phyloP scores from a whole-genome alignment of 2,113 vertebrate genomes.

The Galemys pyrenaicus region DNA sequence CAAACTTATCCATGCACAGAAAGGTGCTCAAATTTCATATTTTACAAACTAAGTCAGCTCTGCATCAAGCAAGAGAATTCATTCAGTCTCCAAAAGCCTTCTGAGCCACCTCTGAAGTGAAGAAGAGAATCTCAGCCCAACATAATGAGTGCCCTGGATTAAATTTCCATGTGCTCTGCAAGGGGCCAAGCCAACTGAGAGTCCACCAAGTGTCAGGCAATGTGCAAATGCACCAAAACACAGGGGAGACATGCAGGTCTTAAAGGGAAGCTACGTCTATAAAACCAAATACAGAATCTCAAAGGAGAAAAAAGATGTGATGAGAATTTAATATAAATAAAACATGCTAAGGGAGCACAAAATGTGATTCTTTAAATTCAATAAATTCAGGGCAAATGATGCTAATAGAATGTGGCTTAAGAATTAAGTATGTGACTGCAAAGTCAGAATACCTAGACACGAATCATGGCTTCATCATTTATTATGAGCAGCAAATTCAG shows the following conservation, averaged over 20 bases:
- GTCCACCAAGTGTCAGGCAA: neutral
- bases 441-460: neutral
- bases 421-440: neutral
- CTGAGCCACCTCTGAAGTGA: neutral
- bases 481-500: neutral
- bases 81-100: neutral
- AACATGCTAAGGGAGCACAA: neutral
- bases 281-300: neutral
- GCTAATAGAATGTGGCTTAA: neutral
- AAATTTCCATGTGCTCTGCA: neutral
- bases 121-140: neutral
- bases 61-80: neutral
- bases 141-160: neutral
- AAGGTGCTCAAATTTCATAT: conserved; percentile 1
- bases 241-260: neutral
- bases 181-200: neutral
- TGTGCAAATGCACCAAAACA: neutral
- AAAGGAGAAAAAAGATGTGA: neutral
- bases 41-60: conserved; percentile 8
- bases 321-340: neutral
- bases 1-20: neutral
- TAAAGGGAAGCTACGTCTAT: neutral
- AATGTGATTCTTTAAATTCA: neutral
- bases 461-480: neutral
- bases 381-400: neutral